A percentile compares a stretch with the other conserved stretches of the same genome.
Conservation (phyloP, 1,140 invertebrate genomes). For the Choristoneura fumiferana region DNA sequence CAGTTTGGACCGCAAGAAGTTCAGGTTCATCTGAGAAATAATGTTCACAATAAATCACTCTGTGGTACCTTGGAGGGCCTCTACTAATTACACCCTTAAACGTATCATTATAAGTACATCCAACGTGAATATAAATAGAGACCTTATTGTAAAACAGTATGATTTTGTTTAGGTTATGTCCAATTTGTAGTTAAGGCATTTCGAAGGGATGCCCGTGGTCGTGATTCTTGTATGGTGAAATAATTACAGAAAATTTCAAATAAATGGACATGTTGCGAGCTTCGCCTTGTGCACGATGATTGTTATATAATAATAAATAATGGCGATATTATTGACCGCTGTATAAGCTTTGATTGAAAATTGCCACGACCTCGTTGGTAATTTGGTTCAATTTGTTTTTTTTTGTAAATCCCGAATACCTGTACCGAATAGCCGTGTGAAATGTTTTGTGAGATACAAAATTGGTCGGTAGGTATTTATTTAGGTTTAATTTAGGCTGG, state of each 20-base stretch:
- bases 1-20: neutral
- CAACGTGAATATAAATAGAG: neutral
- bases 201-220: neutral
- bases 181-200: neutral
- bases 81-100: slow-evolving; percentile 3
- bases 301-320: slow-evolving; percentile 17
- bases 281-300: neutral
- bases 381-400: too few species aligned
- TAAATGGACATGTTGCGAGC: slow-evolving; percentile 14
- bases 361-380: slow-evolving; percentile 1
- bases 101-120: neutral
- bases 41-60: slow-evolving; percentile 8
- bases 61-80: slow-evolving; percentile 10
- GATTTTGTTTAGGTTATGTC: neutral
- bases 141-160: neutral
- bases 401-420: too few species aligned
- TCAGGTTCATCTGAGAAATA: neutral
- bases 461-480: too few species aligned
- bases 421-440: too few species aligned
- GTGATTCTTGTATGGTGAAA: slow-evolving; percentile 27
- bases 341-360: neutral
- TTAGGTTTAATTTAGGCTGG: too few species aligned
- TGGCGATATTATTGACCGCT: slow-evolving; percentile 4
- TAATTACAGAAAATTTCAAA: slow-evolving; percentile 37
- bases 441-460: too few species aligned